Conservation (phyloP, 2,113 vertebrate species). For the Macrotis lagotis region DNA sequence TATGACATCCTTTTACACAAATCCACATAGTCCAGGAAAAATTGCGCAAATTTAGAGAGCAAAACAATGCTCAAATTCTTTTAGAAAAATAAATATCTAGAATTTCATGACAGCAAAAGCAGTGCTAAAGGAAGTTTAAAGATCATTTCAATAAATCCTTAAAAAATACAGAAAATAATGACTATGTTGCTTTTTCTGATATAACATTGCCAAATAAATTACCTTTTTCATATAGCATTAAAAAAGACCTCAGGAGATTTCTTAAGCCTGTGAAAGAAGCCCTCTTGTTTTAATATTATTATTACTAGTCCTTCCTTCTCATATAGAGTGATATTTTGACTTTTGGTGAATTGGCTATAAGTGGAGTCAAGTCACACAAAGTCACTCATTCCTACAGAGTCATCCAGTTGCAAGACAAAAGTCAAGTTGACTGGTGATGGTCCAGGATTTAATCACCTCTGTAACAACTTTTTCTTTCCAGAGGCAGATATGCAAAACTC, state of each 20-base stretch:
- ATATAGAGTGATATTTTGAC: too few relatives aligned
- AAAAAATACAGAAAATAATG: constrained; percentile 41
- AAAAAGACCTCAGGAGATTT: background rate
- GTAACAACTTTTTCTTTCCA: background rate
- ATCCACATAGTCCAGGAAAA: background rate
- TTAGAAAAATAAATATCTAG: background rate
- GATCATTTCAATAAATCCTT: constrained; percentile 15
- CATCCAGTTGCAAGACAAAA: too few relatives aligned
- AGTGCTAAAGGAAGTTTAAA: constrained; percentile 21
- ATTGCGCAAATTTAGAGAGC: too few relatives aligned
- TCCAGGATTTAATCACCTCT: background rate
- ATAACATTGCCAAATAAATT: constrained; percentile 55
- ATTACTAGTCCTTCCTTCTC: too few relatives aligned
- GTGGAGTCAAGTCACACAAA: too few relatives aligned
- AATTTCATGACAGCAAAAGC: constrained; percentile 33
- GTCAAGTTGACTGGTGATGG: too few relatives aligned
- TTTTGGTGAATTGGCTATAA: too few relatives aligned
- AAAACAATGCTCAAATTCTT: too few relatives aligned
- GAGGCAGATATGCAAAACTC: background rate
- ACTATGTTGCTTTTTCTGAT: background rate
- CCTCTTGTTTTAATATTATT: too few relatives aligned
- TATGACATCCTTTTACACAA: background rate
- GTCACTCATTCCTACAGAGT: too few relatives aligned
- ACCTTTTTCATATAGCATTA: constrained; percentile 46
- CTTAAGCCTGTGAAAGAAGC: constrained; percentile 49